phyloP scores from a whole-genome alignment of 2,888 invertebrate genomes.

The Melinopterus prodromus region DNA sequence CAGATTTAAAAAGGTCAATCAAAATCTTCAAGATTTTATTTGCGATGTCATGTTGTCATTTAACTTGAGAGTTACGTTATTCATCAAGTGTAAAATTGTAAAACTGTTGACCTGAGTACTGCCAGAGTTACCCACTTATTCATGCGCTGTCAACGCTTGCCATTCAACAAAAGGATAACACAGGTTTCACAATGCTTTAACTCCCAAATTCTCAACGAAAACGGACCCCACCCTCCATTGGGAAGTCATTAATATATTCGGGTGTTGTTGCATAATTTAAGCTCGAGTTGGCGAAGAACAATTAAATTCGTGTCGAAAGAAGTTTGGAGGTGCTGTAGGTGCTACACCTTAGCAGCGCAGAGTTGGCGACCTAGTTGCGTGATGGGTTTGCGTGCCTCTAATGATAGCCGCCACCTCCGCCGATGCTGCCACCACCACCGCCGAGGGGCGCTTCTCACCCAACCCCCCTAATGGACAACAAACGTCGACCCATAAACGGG shows the following conservation, averaged over 20 bases:
- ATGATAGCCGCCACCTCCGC: conserved; percentile 23
- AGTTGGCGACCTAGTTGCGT: conserved; percentile 27
- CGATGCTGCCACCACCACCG: conserved; percentile 5
- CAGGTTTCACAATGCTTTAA: too few relatives aligned
- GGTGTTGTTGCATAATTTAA: not conserved
- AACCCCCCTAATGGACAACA: conserved; percentile 39
- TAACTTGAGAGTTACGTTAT: too few relatives aligned
- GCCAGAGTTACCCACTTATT: too few relatives aligned
- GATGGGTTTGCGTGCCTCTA: conserved; percentile 33
- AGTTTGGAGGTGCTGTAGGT: conserved; percentile 8
- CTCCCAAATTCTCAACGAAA: too few relatives aligned
- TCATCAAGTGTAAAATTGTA: too few relatives aligned
- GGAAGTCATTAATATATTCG: not conserved
- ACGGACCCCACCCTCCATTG: not conserved
- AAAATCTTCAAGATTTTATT: too few relatives aligned
- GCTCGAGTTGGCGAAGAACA: not conserved
- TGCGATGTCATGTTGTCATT: too few relatives aligned
- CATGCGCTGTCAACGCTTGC: too few relatives aligned
- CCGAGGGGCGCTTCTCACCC: conserved; percentile 14
- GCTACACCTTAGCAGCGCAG: not conserved
- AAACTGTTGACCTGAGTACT: too few relatives aligned
- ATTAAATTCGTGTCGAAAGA: not conserved
- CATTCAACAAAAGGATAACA: too few relatives aligned
- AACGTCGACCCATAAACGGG: conserved; percentile 35
- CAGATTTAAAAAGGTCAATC: too few relatives aligned